Conservation (phyloP, 1,140 invertebrate species). For the Phymastichus coffea region DNA sequence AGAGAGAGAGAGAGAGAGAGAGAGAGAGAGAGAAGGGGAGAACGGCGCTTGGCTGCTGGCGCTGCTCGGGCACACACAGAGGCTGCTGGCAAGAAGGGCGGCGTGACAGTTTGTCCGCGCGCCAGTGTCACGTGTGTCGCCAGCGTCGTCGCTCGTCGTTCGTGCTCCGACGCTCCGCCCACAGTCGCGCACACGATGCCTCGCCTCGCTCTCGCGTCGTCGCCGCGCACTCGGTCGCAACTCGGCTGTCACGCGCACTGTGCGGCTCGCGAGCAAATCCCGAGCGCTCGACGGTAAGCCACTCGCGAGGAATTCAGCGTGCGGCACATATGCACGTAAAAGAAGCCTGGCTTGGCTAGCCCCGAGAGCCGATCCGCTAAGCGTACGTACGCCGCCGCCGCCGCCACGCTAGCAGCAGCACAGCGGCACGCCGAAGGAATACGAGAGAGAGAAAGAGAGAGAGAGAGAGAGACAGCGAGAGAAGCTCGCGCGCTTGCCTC, state of each 20-base stretch:
- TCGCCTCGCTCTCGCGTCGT: slow-evolving; percentile 7
- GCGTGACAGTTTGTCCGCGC: slow-evolving; percentile 59
- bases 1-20: neutral
- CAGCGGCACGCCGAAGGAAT: neutral
- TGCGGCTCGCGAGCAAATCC: neutral
- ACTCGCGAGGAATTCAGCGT: no score
- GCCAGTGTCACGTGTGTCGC: slow-evolving; percentile 54
- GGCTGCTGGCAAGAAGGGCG: slow-evolving; percentile 46
- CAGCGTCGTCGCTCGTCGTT: neutral
- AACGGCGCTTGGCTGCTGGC: neutral
- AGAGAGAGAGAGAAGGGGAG: slow-evolving; percentile 12
- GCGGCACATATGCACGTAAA: no score
- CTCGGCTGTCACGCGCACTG: neutral
- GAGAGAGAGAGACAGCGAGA: slow-evolving; percentile 15
- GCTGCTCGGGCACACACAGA: slow-evolving; percentile 1
- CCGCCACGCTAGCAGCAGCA: neutral
- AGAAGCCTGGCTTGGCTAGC: no score
- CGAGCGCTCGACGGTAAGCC: slow-evolving; percentile 4
- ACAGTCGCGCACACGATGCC: neutral
- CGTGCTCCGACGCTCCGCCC: neutral
- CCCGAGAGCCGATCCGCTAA: no score
- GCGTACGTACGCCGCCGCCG: neutral
- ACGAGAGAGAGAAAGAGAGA: slow-evolving; percentile 7
- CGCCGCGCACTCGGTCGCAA: slow-evolving; percentile 31
- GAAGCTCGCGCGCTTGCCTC: slow-evolving; percentile 25